Base-by-base conservation (phyloP, 1,140 invertebrate genomes). In the Manduca sexta region DNA sequence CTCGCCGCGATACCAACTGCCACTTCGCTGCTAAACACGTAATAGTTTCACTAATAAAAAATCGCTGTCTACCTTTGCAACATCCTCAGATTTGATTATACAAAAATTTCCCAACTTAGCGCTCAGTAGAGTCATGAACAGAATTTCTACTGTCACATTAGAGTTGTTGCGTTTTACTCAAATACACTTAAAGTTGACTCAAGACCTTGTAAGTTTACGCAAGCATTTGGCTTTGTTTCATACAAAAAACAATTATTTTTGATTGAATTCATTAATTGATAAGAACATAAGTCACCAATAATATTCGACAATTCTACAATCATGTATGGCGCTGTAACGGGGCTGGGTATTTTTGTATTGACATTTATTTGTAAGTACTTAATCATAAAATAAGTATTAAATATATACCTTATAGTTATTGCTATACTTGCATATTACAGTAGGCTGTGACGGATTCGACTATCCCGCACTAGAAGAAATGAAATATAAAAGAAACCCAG, bases 221-320 rank as follows among this genome's bases (percentile, higher is more conserved):
- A 26, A 26, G 8, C 21, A 26, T 26, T 26, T 8, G 21, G 8
- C 8, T 26, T 8, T 26, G 21, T 8, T 26, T 26, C 8, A 26
- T 5, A 26, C 21, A 3, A 26, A 26, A 26, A 5, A 5, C 21
- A 26, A 26, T 18, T 18, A 40, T 40, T 40, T 40, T 40, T 13
- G 8, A 40, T 17, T 18, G 18, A 63, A 60, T 64, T 52, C 55
- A 61, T 69, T 58, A 52, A 53, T 60, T 42, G 66, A 69, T 69
- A 69, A 64, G 60, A 43, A 58, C 59, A 44, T 39, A 50, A 38
- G 46, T 45, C 49, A 51, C 42, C n/a, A 51, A 33, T 49, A 21
- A 42, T 12, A 34, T 45, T 31, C 12, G 45, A 41, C 8, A 40
- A 41, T 44, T 43, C 11, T 29, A 31, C 11, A 33, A 45, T 30